Evolutionary conservation across 2,113 vertebrate genomes (phyloP).

Genomic region (Cinclus mexicanus): DNA sequence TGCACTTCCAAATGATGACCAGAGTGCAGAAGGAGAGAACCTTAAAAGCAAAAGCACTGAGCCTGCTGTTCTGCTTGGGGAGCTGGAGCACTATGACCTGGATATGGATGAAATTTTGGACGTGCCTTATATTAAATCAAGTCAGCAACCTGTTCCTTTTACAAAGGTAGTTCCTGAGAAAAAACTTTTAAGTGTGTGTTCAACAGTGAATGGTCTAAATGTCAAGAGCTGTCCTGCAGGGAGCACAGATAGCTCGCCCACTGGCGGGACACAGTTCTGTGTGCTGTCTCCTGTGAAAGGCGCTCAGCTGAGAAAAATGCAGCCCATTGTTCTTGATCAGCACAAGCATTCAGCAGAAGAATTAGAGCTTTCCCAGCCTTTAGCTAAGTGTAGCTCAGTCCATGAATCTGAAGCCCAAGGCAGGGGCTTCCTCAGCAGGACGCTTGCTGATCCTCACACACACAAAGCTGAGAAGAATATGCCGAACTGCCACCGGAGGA

Average conservation of each 20-base stretch:
- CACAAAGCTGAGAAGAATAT: constrained; percentile 73
- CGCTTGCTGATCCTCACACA: constrained; percentile 77
- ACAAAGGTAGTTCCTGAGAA: constrained; percentile 85
- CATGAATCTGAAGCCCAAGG: constrained; percentile 75
- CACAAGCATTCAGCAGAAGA: constrained; percentile 78
- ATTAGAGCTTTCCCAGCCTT: constrained; percentile 70
- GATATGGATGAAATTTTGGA: constrained; percentile 99
- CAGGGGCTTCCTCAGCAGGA: constrained; percentile 79
- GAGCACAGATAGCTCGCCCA: constrained; percentile 74
- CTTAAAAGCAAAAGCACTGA: constrained; percentile 74
- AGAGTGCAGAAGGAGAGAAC: constrained; percentile 62
- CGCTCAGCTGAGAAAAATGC: constrained; percentile 85
- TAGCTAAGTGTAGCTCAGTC: constrained; percentile 77
- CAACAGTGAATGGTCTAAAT: constrained; percentile 72
- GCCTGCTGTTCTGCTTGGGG: constrained; percentile 78
- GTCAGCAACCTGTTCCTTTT: constrained; percentile 86
- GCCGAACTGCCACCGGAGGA: constrained; percentile 75
- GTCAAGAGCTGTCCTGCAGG: constrained; percentile 73
- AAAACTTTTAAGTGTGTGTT: constrained; percentile 70
- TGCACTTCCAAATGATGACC: constrained; percentile 45
- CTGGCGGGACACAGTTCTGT: constrained; percentile 79
- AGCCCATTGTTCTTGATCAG: constrained; percentile 81
- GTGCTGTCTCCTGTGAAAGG: constrained; percentile 91
- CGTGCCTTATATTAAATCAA: constrained; percentile 97
- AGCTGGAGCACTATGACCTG: constrained; percentile 96